Percentiles rank a stretch among this genome's conserved stretches.
Evolutionary conservation across 1,140 invertebrate species (phyloP).

Genomic region (Panagrolaimus sp.): DNA sequence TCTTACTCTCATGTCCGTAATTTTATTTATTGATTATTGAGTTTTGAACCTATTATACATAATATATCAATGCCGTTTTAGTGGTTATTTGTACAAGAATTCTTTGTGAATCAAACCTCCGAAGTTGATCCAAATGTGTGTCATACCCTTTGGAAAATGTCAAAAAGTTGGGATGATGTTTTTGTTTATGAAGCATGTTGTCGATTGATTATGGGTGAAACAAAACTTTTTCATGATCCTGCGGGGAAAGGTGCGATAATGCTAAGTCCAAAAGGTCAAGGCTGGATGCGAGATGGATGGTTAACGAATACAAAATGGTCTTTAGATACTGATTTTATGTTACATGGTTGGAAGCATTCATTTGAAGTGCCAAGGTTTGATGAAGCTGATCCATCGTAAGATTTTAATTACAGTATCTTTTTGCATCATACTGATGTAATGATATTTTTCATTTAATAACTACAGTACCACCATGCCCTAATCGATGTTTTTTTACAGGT

Average conservation of each 20-base stretch:
- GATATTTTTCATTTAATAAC: no score
- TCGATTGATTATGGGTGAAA: conserved; percentile 31
- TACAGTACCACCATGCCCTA: no score
- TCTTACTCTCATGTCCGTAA: no score
- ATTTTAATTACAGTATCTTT: no score
- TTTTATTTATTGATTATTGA: no score
- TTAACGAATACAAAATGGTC: conserved; percentile 35
- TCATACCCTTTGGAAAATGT: neutral
- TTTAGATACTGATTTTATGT: conserved; percentile 19
- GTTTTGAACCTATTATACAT: no score
- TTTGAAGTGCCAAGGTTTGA: neutral
- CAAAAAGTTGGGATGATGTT: conserved; percentile 28
- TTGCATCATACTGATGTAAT: no score
- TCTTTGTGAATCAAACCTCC: neutral
- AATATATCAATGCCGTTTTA: no score
- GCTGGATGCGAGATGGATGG: conserved; percentile 43
- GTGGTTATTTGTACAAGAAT: conserved; percentile 2
- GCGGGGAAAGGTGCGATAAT: conserved; percentile 12
- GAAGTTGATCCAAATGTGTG: neutral
- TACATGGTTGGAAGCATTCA: conserved; percentile 23
- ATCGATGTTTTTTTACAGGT: no score
- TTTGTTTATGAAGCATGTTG: conserved; percentile 37
- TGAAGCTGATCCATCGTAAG: neutral
- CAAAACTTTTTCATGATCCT: conserved; percentile 5
- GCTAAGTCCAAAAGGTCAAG: neutral